Evolutionary conservation across 2,113 vertebrate species (phyloP), one percentile per base, ranked within the genome.

Genomic region (Motacilla alba): DNA sequence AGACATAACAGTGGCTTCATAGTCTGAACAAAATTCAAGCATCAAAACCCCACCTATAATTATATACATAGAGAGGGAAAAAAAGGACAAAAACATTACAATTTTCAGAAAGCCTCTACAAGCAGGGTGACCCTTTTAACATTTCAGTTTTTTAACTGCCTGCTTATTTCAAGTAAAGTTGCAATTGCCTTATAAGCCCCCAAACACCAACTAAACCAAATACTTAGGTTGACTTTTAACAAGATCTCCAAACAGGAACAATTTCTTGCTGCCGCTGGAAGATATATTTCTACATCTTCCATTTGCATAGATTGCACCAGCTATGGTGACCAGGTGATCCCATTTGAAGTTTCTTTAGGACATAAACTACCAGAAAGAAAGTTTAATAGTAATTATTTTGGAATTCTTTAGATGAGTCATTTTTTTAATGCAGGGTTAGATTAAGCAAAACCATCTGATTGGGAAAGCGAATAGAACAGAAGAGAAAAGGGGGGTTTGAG

Each of bases 1-100:
- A 70, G 10, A 5, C 3, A 7, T 43, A 43, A 20, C 13, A 47
- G 14, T 41, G 6, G 3, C 67, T 79, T 68, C 13, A 43, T 3
- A 62, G 13, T 60, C 21, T 73, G 24, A 26, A 52, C 31, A 55
- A 63, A 64, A 5, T 4, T 10, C 20, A 44, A 37, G 6, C 5
- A 41, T 43, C 26, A n/a, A 89, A 85, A 20, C 0, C 2, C 0
- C 15, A 59, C 5, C 3, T 72, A 15, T 17, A 44, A 28, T 37
- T 76, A 55, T 9, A 46, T 9, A 64, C 0, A 10, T 0, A n/a
- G 6, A 55, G 4, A 24, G 2, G 1, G 1, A 9, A 14, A 16
- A 17, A 52, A 28, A 4, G 4, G 0, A 28, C 5, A 53, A 64
- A 76, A 52, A 3, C 18, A 18, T 8, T 31, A 21, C 7, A 18